Base-by-base conservation (phyloP, 2,113 vertebrate species). In the Poecilia latipinna region DNA sequence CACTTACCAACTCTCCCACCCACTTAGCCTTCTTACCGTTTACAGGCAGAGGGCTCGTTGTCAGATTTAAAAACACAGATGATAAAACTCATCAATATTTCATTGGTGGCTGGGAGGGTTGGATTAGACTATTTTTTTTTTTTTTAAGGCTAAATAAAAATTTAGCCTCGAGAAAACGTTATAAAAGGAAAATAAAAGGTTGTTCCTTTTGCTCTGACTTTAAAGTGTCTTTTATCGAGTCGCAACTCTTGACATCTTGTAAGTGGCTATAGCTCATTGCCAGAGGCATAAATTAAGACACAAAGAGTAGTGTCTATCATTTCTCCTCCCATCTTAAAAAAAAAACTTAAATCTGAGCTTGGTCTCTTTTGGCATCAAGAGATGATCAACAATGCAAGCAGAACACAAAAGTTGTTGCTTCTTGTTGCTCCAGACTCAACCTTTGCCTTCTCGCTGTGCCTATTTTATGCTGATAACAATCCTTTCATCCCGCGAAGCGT, bases 11-110 rank as follows among this genome's bases (percentile, higher is more conserved):
- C 85, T 69, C 86, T 82, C 81, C 89, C 84, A 80, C 62, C 89
- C 90, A 88, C 88, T 63, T 61, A 54, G 77, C 79, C 88, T 33
- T 61, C 82, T 77, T 82, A 80, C 90, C 88, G 86, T 85, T 85
- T 81, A 89, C 74, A 90, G 93, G 90, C n/a, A 82, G 73, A 82
- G 73, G 91, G 88, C 89, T 86, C 74, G 57, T 73, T 74, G 80
- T 90, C 86, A 93, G 78, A 93, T 89, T 89, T 95, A 94, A 94
- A 94, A 95, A 94, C 94, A 93, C 90, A 96, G 96, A 97, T 97
- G 96, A 97, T 97, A 97, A 96, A 97, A 97, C 96, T 97, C 96
- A 97, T 97, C 96, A 93, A 97, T 96, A 96, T 94, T 87, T 87
- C 92, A 87, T 75, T 72, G 73, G 89, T 87, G 85, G 86, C 84